These are phyloP conservation scores for Lepus timidus DNA, from an alignment of 2,113 vertebrate species.

Conservation along the genomic window DNA sequence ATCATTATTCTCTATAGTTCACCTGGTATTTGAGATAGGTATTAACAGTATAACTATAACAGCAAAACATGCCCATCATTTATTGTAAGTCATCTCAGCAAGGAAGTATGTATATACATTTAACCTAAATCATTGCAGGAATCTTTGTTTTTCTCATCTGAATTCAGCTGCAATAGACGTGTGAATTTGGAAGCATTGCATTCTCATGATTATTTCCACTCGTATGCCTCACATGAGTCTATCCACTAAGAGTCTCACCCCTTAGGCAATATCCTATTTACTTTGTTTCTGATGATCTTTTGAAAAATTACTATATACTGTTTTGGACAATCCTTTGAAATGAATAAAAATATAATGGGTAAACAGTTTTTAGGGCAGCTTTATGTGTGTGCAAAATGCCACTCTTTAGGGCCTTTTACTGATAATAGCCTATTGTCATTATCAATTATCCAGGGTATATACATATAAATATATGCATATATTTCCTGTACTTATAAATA, in stretches of 20 bases:
- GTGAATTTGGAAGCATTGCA: constrained; percentile 23
- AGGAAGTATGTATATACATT: not conserved
- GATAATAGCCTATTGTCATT: not conserved
- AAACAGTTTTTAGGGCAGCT: constrained; percentile 16
- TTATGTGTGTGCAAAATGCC: not conserved
- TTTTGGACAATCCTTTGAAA: constrained; percentile 72
- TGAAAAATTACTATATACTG: constrained; percentile 48
- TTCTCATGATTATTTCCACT: constrained; percentile 51
- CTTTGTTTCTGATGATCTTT: constrained; percentile 69
- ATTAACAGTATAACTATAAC: not conserved
- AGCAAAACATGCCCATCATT: not conserved
- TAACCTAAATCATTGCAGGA: not conserved
- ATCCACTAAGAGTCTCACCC: constrained; percentile 28
- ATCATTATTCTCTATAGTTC: not conserved
- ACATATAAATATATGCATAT: not conserved
- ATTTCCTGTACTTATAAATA: not conserved
- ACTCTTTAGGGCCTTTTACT: not conserved
- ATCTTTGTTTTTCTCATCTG: not conserved
- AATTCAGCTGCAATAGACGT: constrained; percentile 35
- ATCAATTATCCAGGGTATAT: not conserved
- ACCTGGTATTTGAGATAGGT: not conserved
- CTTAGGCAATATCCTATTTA: constrained; percentile 69
- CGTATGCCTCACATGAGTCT: constrained; percentile 39
- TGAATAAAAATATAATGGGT: constrained; percentile 20
- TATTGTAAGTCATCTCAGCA: not conserved